Evolutionary conservation across 2,888 invertebrate species (phyloP), one percentile per base, ranked within the genome.

Genomic region (Eupeodes latifasciatus): DNA sequence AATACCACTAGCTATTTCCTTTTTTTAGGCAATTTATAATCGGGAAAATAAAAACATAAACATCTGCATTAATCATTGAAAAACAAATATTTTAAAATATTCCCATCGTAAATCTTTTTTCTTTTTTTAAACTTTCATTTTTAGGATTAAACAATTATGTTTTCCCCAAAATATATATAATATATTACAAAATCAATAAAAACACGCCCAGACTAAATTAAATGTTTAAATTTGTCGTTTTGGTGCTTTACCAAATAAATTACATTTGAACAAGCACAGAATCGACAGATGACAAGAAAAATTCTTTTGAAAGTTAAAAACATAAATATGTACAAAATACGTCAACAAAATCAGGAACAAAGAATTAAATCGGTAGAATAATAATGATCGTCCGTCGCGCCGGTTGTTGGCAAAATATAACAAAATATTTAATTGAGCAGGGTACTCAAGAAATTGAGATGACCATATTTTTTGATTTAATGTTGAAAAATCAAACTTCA

Each of bases 121-220:
- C 19, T 34, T 55, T 16, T 74, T 59, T 36, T n/a, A 49, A 47
- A 19, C 75, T 49, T 49, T n/a, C 40, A 79, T 83, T 55, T 34
- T 69, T 55, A 10, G 49, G 81, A 84, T 87, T 81, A 81, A 87
- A 77, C 76, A 74, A 77, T 87, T 84, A 84, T 61, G 44, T 36
- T 40, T 4, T 5, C 4, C 40, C 12, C 34, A 5, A 16, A 53
- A 16, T 44, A 49, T 49, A 49, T 14, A 44, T 40, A 36, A 49
- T 49, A 49, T 14, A 44, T 40, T 57, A 71, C 76, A 71, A 53
- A 53, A 53, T 49, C 62, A 62, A 85, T 77, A 71, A 76, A 76
- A 74, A 77, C 51, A 79, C 76, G 79, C 55, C 64, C 79, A 44
- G 27, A 16, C 55, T 11, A 59, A 59, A 59, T 59, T 1, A 59